Evolutionary conservation across 1,140 invertebrate species (phyloP).

Genomic region (Cydia pomonella): DNA sequence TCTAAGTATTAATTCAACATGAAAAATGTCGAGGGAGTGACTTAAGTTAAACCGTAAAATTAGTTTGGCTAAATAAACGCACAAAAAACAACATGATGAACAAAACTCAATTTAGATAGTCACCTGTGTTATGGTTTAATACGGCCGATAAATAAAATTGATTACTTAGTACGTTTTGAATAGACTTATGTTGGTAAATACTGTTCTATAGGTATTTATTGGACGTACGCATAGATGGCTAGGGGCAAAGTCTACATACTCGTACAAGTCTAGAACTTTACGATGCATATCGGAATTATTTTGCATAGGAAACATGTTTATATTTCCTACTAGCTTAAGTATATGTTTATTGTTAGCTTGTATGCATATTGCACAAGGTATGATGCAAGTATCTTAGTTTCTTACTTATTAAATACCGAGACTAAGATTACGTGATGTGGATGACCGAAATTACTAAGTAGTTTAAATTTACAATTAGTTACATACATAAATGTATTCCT

Average conservation of each 20-base stretch:
- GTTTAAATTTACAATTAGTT: too few species aligned
- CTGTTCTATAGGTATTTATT: not conserved
- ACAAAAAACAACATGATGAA: too few species aligned
- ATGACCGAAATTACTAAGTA: too few species aligned
- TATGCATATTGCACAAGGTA: not conserved
- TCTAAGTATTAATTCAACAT: too few species aligned
- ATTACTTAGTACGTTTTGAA: not conserved
- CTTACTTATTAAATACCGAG: not conserved
- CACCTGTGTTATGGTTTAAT: not conserved
- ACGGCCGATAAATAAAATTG: not conserved
- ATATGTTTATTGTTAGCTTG: not conserved
- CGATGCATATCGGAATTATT: conserved; percentile 10
- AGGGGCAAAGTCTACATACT: not conserved
- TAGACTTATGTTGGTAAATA: not conserved
- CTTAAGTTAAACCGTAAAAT: too few species aligned
- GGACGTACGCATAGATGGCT: not conserved
- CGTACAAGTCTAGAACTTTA: not conserved
- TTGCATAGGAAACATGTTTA: conserved; percentile 5
- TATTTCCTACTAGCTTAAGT: not conserved
- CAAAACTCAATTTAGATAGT: too few species aligned
- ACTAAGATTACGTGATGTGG: not conserved
- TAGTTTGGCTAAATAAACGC: too few species aligned
- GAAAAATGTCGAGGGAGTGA: too few species aligned
- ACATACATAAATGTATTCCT: too few species aligned
- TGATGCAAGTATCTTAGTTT: not conserved